phyloP scores from a whole-genome alignment of 2,888 invertebrate species.

The Tenthredo scrophulariae region DNA sequence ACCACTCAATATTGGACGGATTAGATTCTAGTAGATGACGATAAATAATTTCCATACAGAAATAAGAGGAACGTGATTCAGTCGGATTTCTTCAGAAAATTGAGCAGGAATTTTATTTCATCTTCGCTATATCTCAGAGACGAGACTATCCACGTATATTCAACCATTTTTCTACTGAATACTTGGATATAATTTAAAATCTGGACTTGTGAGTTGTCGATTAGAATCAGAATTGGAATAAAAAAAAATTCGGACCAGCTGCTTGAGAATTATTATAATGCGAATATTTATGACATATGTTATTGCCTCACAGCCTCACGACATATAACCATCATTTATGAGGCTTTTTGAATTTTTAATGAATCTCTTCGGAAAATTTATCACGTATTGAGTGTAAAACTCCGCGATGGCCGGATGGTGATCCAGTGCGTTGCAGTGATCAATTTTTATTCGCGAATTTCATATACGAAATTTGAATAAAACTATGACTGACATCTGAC shows the following conservation, averaged over 20 bases:
- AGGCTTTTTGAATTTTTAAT: neutral
- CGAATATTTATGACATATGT: neutral
- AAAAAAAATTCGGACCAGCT: neutral
- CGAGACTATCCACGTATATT: neutral
- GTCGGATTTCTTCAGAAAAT: neutral
- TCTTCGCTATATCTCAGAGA: neutral
- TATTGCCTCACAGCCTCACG: neutral
- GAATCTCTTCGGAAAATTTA: slow-evolving; percentile 1
- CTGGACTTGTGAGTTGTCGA: neutral
- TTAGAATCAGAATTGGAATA: neutral
- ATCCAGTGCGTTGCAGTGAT: neutral
- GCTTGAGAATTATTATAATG: neutral
- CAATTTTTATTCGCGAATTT: neutral
- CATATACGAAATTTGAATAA: no score
- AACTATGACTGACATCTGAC: neutral
- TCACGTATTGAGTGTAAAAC: slow-evolving; percentile 22
- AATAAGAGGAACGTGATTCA: neutral
- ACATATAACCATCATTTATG: neutral
- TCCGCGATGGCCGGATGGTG: neutral
- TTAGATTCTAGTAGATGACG: slow-evolving; percentile 2
- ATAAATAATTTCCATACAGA: neutral
- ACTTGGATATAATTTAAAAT: neutral
- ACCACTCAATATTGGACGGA: slow-evolving; percentile 3
- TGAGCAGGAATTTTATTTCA: neutral
- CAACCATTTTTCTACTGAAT: neutral